Percentiles rank a stretch among this genome's conserved stretches.
Evolutionary conservation across 1,140 invertebrate species (phyloP).

Genomic region (Cydia fagiglandana): DNA sequence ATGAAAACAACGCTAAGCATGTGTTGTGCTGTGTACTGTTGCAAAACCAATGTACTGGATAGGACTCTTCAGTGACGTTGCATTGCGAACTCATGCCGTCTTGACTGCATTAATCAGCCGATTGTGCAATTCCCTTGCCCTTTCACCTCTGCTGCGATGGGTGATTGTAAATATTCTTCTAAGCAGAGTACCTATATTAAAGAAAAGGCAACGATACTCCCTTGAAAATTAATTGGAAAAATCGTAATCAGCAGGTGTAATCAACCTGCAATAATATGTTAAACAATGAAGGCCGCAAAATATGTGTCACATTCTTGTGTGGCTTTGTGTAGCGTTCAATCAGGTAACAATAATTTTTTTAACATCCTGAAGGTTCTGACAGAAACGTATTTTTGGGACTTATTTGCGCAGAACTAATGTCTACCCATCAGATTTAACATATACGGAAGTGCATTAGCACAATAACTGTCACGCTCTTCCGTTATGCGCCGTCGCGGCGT

Average conservation of each 20-base stretch:
- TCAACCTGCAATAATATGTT: background rate
- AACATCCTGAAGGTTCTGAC: background rate
- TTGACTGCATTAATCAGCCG: constrained; percentile 33
- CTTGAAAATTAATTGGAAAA: constrained; percentile 36
- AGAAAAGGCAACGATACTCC: constrained; percentile 36
- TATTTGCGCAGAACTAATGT: background rate
- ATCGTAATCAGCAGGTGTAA: background rate
- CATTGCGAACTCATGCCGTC: constrained; percentile 32
- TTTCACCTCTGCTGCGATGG: constrained; percentile 47
- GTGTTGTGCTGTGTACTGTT: background rate
- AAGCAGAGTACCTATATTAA: background rate
- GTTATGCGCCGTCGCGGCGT: background rate
- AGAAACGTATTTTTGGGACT: background rate
- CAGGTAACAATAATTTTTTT: background rate
- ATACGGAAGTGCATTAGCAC: constrained; percentile 18
- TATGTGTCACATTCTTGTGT: background rate
- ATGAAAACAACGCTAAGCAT: background rate
- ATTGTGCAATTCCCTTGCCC: constrained; percentile 42
- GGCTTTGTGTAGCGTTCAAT: background rate
- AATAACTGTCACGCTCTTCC: background rate
- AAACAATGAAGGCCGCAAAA: background rate
- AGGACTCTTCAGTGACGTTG: constrained; percentile 8
- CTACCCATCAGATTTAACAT: background rate
- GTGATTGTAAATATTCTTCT: constrained; percentile 36
- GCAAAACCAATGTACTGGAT: constrained; percentile 6